These are phyloP conservation scores for Andinoacara biseriatus DNA, from an alignment of 2,113 vertebrate genomes.

Conservation along the genomic window DNA sequence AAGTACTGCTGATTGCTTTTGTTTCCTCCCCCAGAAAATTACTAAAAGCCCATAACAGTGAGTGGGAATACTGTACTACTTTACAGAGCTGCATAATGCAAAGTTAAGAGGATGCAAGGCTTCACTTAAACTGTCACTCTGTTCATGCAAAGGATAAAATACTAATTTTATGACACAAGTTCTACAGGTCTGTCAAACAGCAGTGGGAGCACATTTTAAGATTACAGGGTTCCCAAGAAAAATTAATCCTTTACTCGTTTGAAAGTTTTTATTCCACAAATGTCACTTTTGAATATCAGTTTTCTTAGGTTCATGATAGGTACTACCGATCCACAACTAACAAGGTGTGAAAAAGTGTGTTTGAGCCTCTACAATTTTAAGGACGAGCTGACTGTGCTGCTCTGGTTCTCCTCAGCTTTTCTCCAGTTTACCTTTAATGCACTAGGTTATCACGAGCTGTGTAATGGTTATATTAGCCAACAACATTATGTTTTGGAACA, in stretches of 20 bases:
- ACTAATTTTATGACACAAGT: background rate
- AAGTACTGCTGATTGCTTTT: constrained; percentile 42
- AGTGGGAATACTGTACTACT: constrained; percentile 15
- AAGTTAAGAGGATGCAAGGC: background rate
- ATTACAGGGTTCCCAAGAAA: background rate
- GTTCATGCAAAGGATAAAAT: background rate
- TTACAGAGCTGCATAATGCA: constrained; percentile 9
- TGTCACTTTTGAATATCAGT: background rate
- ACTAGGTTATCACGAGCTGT: too few relatives aligned
- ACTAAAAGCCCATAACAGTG: constrained; percentile 35
- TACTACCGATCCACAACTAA: background rate
- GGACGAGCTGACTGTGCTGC: background rate
- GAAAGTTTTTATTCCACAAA: background rate
- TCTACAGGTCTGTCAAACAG: background rate
- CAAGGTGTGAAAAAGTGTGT: background rate
- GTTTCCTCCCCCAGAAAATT: constrained; percentile 39
- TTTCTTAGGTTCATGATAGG: background rate
- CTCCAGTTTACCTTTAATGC: background rate
- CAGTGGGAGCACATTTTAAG: background rate
- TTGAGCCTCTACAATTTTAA: background rate
- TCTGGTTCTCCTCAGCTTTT: background rate
- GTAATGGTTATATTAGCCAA: too few relatives aligned
- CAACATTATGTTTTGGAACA: too few relatives aligned
- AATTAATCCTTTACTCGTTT: background rate
- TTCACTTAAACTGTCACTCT: background rate